Conservation (phyloP, 2,113 vertebrate species). For the Oenanthe oenanthe region DNA sequence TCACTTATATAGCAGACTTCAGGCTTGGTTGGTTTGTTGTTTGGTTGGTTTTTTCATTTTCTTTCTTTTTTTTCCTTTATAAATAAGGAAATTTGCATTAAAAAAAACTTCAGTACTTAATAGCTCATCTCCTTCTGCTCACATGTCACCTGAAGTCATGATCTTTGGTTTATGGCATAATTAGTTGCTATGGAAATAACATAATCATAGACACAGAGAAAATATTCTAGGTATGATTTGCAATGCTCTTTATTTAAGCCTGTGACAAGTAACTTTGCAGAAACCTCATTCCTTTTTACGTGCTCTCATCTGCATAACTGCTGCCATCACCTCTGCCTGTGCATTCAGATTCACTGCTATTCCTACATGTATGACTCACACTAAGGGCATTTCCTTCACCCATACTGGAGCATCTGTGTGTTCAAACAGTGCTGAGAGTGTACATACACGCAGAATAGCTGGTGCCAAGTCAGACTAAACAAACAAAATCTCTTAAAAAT, state of each 20-base stretch:
- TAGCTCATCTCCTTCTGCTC: conserved; percentile 59
- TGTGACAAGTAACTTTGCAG: conserved; percentile 1
- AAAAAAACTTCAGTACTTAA: conserved; percentile 14
- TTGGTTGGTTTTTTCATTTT: neutral
- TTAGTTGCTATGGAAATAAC: conserved; percentile 63
- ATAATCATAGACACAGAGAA: conserved; percentile 14
- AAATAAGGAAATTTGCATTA: conserved; percentile 32
- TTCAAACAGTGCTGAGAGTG: neutral
- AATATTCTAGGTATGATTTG: conserved; percentile 27
- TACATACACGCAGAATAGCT: neutral
- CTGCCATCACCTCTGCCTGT: neutral
- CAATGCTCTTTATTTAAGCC: conserved; percentile 34
- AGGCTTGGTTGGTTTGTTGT: neutral
- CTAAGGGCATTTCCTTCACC: neutral
- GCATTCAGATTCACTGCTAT: neutral
- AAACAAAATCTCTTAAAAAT: neutral
- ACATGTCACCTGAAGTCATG: conserved; percentile 58
- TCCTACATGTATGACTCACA: neutral
- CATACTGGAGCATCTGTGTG: neutral
- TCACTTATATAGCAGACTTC: neutral
- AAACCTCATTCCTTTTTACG: neutral
- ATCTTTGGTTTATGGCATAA: conserved; percentile 54
- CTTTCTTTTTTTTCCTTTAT: neutral
- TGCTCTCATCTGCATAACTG: neutral
- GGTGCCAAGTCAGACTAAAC: neutral